Base-by-base conservation (phyloP, 2,113 vertebrate species). In the Neolamprologus ventralis region DNA sequence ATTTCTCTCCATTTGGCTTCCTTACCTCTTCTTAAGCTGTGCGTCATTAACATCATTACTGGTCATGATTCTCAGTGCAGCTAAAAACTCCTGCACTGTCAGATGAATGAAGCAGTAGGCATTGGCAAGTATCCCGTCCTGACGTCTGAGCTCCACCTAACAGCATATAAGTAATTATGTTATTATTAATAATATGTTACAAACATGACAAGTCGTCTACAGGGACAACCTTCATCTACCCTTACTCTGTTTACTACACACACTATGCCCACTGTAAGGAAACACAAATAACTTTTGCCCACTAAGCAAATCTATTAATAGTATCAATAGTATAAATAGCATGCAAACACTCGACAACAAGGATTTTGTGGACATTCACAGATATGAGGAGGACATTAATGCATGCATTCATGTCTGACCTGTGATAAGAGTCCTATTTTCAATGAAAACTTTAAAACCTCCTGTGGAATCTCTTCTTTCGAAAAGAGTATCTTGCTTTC, bases 71-170 rank as follows among this genome's bases (percentile, higher is more conserved):
- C 96, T 91, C 45, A 99, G 92, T 0, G 98, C 97, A 17, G 97
- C 97, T 9, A 98, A 95, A 87, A 99, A 99, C 91, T 99, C 98
- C 90, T 99, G 98, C 78, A 98, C 89, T 7, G 97, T 98, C 81
- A 98, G 89, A 93, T 99, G 98, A 47, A 95, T 85, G 81, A 99
- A 99, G 81, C 97, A 93, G 23, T 97, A 98, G 71, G 96, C 97
- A 3, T 7, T 79, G 47, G 95, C 91, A 5, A 82, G 87, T 35
- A 11, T 65, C 7, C 95, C 55, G 3, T 96, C 92, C 5, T 89
- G 92, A 0, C 26, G 91, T 88, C 89, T 96, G 47, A 98, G 82
- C 35, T 97, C 95, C 89, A 97, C 97, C 88, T 95, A 91, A 47
- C 89, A 95, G 26, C 17, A 85, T 35, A 82, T 85, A 8, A 85